Base-by-base conservation (phyloP, 2,888 invertebrate species). In the Lasioglossum villosulum region DNA sequence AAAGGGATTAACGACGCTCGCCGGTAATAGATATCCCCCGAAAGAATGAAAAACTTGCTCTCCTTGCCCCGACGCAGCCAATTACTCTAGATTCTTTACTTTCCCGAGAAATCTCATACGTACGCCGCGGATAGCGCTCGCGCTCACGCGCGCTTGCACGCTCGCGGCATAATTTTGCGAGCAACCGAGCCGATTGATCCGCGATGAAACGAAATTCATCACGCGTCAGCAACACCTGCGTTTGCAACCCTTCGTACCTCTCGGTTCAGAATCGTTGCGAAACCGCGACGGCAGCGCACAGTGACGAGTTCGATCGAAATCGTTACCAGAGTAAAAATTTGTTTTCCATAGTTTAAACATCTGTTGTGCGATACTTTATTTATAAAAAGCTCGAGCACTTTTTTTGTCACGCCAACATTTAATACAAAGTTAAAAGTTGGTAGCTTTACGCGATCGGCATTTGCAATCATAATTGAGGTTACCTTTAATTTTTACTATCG, bases 31-130 rank as follows among this genome's bases (percentile, higher is more conserved):
- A 78, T 86, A 83, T 84, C 78, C 80, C 37, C 63, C 39, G 78
- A 70, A 82, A 75, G 72, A 81, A 52, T 86, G 81, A 92, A 90
- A 91, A 90, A 92, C 90, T 90, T 78, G 92, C 90, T 92, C 90
- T 89, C 92, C 92, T 92, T 92, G 92, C 86, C 90, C 91, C 90
- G 89, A 23, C 86, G 77, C 77, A 78, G 87, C 84, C 86, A 92
- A 91, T 92, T 92, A 90, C 90, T 88, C 88, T 88, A 90, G 86
- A 89, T 90, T 89, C 86, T 89, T 90, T 84, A 91, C 92, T 91
- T 91, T 91, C 90, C 89, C 89, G 87, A 80, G 86, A 79, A 79
- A 86, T 81, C 78, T 77, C 84, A 75, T 79, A 70, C 81, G 78
- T 30, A n/a, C 45, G 73, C 23, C 45, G 30, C 8, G 70, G 70